Conservation (phyloP, 2,113 vertebrate genomes). For the Podarcis cretensis region DNA sequence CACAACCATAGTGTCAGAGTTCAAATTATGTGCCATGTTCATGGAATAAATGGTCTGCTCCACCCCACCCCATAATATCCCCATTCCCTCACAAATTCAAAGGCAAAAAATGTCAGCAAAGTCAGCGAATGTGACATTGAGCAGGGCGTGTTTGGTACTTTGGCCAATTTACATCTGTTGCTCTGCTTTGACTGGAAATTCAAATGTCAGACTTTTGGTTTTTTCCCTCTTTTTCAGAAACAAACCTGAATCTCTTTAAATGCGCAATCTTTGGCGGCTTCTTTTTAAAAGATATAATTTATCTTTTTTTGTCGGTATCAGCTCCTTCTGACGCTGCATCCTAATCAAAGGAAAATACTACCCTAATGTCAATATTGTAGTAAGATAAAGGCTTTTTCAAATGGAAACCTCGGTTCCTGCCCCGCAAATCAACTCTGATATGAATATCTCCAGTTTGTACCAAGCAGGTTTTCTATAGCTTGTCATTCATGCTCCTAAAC, state of each 20-base stretch:
- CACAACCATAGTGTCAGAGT: no score
- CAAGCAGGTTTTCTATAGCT: slow-evolving; percentile 28
- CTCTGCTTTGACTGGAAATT: neutral
- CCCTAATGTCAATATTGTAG: slow-evolving; percentile 47
- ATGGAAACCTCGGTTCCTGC: slow-evolving; percentile 18
- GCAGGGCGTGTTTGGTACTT: neutral
- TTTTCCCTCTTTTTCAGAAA: neutral
- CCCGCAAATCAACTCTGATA: slow-evolving; percentile 43
- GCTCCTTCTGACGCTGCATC: slow-evolving; percentile 48
- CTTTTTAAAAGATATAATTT: slow-evolving; percentile 54
- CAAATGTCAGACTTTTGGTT: neutral
- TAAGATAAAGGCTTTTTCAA: slow-evolving; percentile 39
- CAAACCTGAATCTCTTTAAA: slow-evolving; percentile 9
- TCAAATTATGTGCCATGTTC: neutral
- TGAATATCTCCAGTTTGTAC: neutral
- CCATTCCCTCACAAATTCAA: neutral
- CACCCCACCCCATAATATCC: neutral
- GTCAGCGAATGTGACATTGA: neutral
- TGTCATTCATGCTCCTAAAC: slow-evolving; percentile 10
- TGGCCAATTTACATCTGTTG: neutral
- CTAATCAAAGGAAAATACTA: slow-evolving; percentile 53
- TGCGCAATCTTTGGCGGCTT: slow-evolving; percentile 24
- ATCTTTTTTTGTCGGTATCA: slow-evolving; percentile 60
- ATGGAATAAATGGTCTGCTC: neutral
- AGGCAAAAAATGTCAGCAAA: neutral